Conservation (phyloP, 2,113 vertebrate species). For the Hepsetus odoe region DNA sequence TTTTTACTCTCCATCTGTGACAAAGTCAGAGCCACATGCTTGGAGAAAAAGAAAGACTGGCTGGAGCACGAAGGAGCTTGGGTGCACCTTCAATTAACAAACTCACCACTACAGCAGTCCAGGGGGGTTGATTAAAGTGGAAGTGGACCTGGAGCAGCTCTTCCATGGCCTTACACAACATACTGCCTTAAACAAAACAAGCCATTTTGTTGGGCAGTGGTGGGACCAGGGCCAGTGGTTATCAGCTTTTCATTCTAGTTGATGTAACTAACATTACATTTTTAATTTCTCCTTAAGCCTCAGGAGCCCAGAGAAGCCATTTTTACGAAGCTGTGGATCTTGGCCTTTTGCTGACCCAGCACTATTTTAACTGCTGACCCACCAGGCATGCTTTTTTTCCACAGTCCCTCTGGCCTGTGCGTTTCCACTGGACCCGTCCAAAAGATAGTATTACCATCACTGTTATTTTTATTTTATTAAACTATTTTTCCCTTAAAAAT, state of each 20-base stretch:
- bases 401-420: slow-evolving; percentile 8
- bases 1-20: slow-evolving; percentile 56
- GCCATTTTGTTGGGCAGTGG: slow-evolving; percentile 24
- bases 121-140: neutral
- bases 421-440: neutral
- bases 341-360: slow-evolving; percentile 30
- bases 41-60: neutral
- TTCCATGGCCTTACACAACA: slow-evolving; percentile 18
- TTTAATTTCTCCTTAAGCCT: slow-evolving; percentile 46
- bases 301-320: slow-evolving; percentile 27
- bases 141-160: neutral
- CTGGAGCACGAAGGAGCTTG: neutral
- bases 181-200: slow-evolving; percentile 37
- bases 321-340: slow-evolving; percentile 23
- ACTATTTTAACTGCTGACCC: slow-evolving; percentile 29
- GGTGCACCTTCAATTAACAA: neutral
- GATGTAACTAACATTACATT: slow-evolving; percentile 48
- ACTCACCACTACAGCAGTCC: slow-evolving; percentile 3
- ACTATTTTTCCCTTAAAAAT: neutral
- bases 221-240: slow-evolving; percentile 1
- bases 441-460: neutral
- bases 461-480: neutral
- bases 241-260: slow-evolving; percentile 2
- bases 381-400: slow-evolving; percentile 36
- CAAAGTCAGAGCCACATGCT: slow-evolving; percentile 54